Percentiles rank a stretch among this genome's conserved stretches.
Evolutionary conservation across 2,113 vertebrate genomes (phyloP).

Genomic region (Corythornis cristatus): DNA sequence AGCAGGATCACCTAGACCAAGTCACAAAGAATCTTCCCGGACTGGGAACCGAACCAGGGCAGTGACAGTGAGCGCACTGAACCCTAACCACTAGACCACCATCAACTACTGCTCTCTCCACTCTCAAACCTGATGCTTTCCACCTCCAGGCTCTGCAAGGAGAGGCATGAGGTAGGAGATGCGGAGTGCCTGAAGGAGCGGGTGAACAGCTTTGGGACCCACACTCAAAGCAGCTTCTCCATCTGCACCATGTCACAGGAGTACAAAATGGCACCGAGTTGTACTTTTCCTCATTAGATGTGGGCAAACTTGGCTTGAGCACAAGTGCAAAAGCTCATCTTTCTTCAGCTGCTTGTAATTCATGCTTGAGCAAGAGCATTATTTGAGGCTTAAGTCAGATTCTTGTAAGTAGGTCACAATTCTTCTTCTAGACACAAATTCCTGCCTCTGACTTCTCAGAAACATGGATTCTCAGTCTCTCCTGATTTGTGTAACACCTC

Average conservation of each 20-base stretch:
- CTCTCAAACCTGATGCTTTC: not conserved
- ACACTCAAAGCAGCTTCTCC: not conserved
- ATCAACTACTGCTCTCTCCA: not conserved
- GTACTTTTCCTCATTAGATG: constrained; percentile 36
- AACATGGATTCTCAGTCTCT: not conserved
- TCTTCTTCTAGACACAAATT: constrained; percentile 46
- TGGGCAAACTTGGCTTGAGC: constrained; percentile 57
- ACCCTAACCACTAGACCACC: no score
- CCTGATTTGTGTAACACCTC: constrained; percentile 43
- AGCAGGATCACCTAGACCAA: no score
- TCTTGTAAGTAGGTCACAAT: constrained; percentile 59
- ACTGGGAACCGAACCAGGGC: no score
- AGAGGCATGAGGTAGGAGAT: not conserved
- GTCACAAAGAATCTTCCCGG: no score
- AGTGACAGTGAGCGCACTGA: no score
- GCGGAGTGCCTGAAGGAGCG: not conserved
- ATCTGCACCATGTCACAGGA: not conserved
- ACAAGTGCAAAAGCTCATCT: constrained; percentile 52
- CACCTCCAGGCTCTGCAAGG: not conserved
- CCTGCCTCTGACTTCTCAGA: constrained; percentile 33
- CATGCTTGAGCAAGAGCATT: constrained; percentile 68
- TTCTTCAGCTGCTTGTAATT: constrained; percentile 69
- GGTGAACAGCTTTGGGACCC: not conserved
- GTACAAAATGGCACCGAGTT: constrained; percentile 7
- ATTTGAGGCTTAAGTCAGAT: constrained; percentile 63